These are phyloP conservation scores for Macroglossus sobrinus DNA, from an alignment of 2,113 vertebrate species.

Conservation along the genomic window DNA sequence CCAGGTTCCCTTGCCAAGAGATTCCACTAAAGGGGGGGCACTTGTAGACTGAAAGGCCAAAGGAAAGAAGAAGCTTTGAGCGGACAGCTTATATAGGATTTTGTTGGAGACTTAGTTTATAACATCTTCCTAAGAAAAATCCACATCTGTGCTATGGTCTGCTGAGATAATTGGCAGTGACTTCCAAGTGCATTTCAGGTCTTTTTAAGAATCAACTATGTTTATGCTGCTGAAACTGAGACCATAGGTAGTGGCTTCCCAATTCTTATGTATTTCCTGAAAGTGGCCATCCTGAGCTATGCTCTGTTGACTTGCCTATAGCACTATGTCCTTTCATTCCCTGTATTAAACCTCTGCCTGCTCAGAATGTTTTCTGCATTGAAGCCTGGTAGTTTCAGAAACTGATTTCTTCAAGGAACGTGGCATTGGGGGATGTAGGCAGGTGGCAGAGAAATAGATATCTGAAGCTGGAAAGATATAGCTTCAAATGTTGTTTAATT, in stretches of 20 bases:
- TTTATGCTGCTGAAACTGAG: neutral
- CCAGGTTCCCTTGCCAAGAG: neutral
- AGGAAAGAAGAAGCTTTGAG: neutral
- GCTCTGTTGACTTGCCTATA: neutral
- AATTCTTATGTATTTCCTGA: neutral
- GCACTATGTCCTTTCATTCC: neutral
- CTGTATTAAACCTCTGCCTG: neutral
- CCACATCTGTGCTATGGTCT: neutral
- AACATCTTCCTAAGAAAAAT: neutral
- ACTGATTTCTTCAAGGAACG: neutral
- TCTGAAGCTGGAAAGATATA: neutral
- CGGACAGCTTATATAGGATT: neutral
- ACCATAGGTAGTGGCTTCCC: neutral
- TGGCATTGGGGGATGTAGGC: neutral
- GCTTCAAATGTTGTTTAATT: neutral
- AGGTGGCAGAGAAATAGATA: neutral
- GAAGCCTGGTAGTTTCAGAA: neutral
- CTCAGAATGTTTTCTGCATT: neutral
- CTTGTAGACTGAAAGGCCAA: neutral
- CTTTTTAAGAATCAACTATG: neutral
- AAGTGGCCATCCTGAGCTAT: neutral
- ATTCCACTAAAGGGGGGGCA: neutral
- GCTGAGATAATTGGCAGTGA: neutral
- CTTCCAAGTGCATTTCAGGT: neutral
- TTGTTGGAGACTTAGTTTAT: neutral